These are phyloP conservation scores for Odontocolon sp. DNA, from an alignment of 2,888 invertebrate species.

Conservation along the genomic window DNA sequence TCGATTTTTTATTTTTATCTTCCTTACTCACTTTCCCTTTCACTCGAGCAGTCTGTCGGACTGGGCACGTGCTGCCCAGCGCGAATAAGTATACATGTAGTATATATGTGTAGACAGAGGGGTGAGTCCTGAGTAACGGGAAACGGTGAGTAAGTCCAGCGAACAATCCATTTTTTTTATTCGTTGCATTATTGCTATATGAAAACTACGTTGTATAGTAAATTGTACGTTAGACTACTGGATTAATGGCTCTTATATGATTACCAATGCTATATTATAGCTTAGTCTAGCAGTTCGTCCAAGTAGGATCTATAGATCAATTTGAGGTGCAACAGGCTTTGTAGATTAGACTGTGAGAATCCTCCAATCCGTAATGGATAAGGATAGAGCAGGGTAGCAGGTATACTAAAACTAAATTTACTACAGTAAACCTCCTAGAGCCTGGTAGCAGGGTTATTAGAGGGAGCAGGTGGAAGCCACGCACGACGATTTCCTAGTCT, in stretches of 20 bases:
- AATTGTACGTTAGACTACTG: not conserved
- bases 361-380: constrained; percentile 30
- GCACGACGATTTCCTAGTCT: constrained; percentile 63
- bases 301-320: constrained; percentile 32
- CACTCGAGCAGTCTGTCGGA: constrained; percentile 27
- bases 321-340: constrained; percentile 3
- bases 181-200: not conserved
- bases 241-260: not conserved
- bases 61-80: constrained; percentile 28
- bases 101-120: not conserved
- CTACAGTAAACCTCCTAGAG: constrained; percentile 40
- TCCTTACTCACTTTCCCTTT: constrained; percentile 47
- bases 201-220: too few species aligned
- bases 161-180: constrained; percentile 9
- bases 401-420: constrained; percentile 50
- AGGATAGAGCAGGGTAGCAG: constrained; percentile 36
- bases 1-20: constrained; percentile 27
- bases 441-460: constrained; percentile 60
- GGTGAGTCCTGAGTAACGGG: constrained; percentile 5
- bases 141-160: constrained; percentile 31
- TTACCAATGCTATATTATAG: not conserved
- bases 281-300: not conserved
- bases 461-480: constrained; percentile 66
- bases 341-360: constrained; percentile 37
- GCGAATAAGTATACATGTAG: not conserved